Evolutionary conservation across 2,797 vertebrate genomes (phyloP), one percentile per base, ranked within the genome.

Genomic region (Tympanoctomys barrerae): DNA sequence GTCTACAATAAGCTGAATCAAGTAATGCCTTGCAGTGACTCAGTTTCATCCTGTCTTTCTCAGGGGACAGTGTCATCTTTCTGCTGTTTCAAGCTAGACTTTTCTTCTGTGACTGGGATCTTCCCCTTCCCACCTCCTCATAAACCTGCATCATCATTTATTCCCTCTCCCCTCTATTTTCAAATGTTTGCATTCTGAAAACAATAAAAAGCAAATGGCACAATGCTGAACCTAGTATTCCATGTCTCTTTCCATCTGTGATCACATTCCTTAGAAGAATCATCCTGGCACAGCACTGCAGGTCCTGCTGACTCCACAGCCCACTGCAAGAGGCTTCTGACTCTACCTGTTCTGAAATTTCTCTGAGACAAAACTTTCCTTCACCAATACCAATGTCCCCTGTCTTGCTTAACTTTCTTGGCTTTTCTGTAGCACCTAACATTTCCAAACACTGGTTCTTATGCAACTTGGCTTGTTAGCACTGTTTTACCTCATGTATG

Each of bases 141-240:
- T 8, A 7, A 28, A 24, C 16, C 94, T 52, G n/a, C 21, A 18
- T 36, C 46, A 46, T 73, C 21, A 11, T 12, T 54, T 66, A 61
- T 73, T 77, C 42, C 12, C 28, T 75, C 18, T 66, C 24, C 57
- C 52, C 28, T 57, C 2, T 62, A 64, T 70, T 91, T 79, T 95
- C 57, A 89, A 85, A 89, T 57, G 57, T 10, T 57, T 70, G n/a
- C 22, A 80, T 86, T 86, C 68, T 70, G 85, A 77, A 90, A 57
- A 94, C 78, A n/a, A 49, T 18, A 81, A 84, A 54, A 31, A 86
- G 21, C 13, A 89, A 92, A 75, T 26, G 82, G 52, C 21, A 42
- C 64, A 61, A 2, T 18, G 61, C 71, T 62, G 16, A 16, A 39
- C 13, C 24, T 4, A 36, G 16, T 21, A 26, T 14, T 19, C 9